These are phyloP conservation scores for Osmoderma eremita DNA, from an alignment of 2,888 invertebrate species.

Conservation along the genomic window DNA sequence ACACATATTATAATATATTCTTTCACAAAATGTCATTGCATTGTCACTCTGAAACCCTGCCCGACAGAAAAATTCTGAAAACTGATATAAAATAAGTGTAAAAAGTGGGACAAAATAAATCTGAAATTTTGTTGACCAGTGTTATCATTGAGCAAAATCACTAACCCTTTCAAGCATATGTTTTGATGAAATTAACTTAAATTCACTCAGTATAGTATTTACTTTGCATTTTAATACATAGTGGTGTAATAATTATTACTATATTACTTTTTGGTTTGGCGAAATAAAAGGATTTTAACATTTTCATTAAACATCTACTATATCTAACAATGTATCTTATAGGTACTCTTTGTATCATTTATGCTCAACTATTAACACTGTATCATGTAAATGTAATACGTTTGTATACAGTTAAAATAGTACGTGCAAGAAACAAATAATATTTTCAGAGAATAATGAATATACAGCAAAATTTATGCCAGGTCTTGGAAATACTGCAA, in stretches of 20 bases:
- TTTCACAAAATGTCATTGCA: too few relatives aligned
- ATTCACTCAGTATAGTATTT: neutral
- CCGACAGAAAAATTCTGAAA: too few relatives aligned
- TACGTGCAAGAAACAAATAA: neutral
- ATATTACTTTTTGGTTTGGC: neutral
- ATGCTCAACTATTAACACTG: slow-evolving; percentile 29
- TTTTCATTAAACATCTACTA: slow-evolving; percentile 40
- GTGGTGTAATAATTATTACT: slow-evolving; percentile 2
- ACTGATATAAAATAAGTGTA: too few relatives aligned
- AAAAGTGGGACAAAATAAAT: too few relatives aligned
- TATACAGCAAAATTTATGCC: neutral
- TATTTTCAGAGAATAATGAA: neutral
- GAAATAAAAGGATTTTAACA: slow-evolving; percentile 17
- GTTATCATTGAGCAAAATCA: too few relatives aligned
- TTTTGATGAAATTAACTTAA: neutral
- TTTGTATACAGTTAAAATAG: slow-evolving; percentile 1
- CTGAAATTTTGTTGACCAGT: too few relatives aligned
- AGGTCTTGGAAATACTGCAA: neutral
- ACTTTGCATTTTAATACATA: neutral
- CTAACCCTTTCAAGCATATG: too few relatives aligned
- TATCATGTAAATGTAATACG: slow-evolving; percentile 2
- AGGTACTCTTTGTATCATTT: slow-evolving; percentile 33
- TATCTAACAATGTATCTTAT: slow-evolving; percentile 39
- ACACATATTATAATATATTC: too few relatives aligned
- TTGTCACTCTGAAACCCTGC: too few relatives aligned